phyloP scores from a whole-genome alignment of 2,113 vertebrate species.

The Rynchops niger region DNA sequence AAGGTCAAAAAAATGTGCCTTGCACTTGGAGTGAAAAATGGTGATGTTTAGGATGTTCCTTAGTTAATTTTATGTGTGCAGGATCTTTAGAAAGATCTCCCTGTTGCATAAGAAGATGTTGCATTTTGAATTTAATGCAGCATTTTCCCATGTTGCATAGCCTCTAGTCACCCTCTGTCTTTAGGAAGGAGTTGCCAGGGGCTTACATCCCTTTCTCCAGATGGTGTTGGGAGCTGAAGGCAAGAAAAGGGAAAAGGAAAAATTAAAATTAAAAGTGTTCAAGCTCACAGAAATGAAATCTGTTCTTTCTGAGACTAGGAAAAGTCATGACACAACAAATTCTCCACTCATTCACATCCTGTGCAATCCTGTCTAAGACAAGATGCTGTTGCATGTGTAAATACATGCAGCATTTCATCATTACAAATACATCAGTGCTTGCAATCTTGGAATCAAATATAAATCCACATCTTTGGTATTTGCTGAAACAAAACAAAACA shows the following conservation, averaged over 20 bases:
- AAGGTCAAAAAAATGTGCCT: conserved; percentile 36
- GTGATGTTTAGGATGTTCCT: neutral
- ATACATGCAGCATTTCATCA: neutral
- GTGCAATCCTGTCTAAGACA: neutral
- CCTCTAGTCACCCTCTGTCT: conserved; percentile 19
- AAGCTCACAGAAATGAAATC: neutral
- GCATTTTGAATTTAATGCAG: neutral
- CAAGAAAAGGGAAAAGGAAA: conserved; percentile 3
- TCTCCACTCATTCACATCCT: neutral
- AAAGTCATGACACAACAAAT: conserved; percentile 37
- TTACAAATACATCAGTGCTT: neutral
- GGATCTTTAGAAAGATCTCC: neutral
- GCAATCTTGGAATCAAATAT: neutral
- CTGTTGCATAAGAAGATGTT: neutral
- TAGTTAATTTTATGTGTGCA: neutral
- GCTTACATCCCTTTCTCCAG: conserved; percentile 39
- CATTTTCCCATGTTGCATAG: neutral
- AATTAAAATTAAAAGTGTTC: conserved; percentile 46
- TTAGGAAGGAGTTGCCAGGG: neutral
- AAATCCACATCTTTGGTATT: neutral
- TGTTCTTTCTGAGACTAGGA: neutral
- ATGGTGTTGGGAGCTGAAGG: conserved; percentile 11
- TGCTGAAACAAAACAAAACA: neutral
- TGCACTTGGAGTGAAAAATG: neutral
- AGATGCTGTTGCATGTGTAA: neutral